These are phyloP conservation scores for Pteruthius melanotis DNA, from an alignment of 2,113 vertebrate genomes.

Conservation along the genomic window DNA sequence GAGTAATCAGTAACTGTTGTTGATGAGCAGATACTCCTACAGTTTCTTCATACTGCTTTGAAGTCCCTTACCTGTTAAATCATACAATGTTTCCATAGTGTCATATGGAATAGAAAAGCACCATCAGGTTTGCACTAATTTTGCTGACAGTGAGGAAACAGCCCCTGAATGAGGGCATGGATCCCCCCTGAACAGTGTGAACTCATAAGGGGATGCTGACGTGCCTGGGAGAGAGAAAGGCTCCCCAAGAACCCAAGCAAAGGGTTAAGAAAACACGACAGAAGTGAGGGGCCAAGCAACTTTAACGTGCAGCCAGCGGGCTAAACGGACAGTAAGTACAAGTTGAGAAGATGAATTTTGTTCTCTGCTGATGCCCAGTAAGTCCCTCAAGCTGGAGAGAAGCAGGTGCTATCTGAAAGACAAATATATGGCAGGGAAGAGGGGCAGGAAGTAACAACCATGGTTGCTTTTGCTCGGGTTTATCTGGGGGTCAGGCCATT, in stretches of 20 bases:
- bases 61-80: not conserved
- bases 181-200: rapidly evolving
- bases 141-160: not conserved
- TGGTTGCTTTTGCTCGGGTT: not conserved
- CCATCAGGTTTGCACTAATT: not conserved
- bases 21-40: not conserved
- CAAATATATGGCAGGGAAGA: not conserved
- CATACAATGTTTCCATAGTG: rapidly evolving
- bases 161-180: not conserved
- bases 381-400: not conserved
- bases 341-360: not conserved
- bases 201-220: rapidly evolving
- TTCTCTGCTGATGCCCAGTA: not conserved
- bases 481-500: not conserved
- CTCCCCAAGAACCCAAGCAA: not conserved
- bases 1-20: not conserved
- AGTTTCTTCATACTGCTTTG: not conserved
- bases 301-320: not conserved
- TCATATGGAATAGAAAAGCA: not conserved
- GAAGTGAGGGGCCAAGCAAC: not conserved
- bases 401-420: not conserved
- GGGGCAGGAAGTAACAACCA: not conserved
- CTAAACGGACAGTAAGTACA: not conserved
- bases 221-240: not conserved
- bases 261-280: not conserved